These are phyloP conservation scores for Dynastes maya DNA, from an alignment of 2,888 invertebrate genomes.

Conservation along the genomic window DNA sequence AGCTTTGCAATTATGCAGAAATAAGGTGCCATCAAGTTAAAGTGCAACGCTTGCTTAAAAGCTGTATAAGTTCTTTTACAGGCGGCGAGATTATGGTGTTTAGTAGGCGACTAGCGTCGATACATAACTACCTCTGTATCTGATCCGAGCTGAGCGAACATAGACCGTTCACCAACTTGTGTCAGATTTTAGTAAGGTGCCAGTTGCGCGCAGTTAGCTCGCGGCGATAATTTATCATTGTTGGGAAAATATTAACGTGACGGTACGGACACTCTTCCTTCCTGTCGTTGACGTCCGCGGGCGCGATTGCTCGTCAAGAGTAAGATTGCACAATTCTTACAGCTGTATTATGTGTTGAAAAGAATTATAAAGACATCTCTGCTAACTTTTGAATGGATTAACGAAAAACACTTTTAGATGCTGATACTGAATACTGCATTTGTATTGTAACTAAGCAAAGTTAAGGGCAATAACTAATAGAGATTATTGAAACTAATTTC, in stretches of 20 bases:
- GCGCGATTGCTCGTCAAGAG: slow-evolving; percentile 8
- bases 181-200: slow-evolving; percentile 31
- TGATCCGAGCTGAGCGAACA: slow-evolving; percentile 11
- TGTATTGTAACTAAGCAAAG: no score
- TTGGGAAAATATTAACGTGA: slow-evolving; percentile 27
- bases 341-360: no score
- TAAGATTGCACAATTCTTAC: not conserved
- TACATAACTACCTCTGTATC: slow-evolving; percentile 29
- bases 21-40: no score
- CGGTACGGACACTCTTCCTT: slow-evolving; percentile 28
- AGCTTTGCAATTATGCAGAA: no score
- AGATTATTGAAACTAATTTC: no score
- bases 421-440: no score
- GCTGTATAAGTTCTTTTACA: not conserved
- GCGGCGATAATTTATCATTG: slow-evolving; percentile 35
- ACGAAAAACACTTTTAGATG: no score
- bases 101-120: slow-evolving; percentile 22
- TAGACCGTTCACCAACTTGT: slow-evolving; percentile 2
- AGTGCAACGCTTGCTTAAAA: slow-evolving; percentile 27
- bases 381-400: no score
- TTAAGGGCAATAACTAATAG: no score
- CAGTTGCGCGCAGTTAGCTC: not conserved
- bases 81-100: slow-evolving; percentile 1
- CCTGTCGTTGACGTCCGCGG: slow-evolving; percentile 28
- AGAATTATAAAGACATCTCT: no score